phyloP scores from a whole-genome alignment of 2,113 vertebrate species.

The Lynx canadensis region DNA sequence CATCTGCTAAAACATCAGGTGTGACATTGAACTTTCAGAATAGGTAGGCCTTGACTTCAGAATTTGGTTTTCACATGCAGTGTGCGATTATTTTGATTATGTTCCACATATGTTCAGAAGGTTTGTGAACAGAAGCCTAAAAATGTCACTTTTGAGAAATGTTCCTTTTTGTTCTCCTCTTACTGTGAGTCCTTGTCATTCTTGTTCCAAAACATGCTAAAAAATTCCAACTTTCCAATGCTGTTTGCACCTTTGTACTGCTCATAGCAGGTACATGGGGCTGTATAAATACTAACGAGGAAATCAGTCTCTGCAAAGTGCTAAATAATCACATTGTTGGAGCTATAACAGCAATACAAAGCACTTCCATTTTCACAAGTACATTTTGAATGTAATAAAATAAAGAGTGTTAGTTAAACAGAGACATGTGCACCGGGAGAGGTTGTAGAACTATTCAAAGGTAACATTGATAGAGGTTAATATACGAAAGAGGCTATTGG shows the following conservation, averaged over 20 bases:
- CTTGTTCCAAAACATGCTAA: constrained; percentile 70
- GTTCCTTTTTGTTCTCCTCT: constrained; percentile 31
- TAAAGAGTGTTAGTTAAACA: constrained; percentile 86
- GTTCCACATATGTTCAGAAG: constrained; percentile 42
- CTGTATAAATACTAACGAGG: constrained; percentile 73
- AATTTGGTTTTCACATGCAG: constrained; percentile 51
- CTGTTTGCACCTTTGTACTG: constrained; percentile 70
- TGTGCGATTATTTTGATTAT: constrained; percentile 61
- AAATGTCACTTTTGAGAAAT: constrained; percentile 60
- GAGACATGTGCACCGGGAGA: constrained; percentile 84
- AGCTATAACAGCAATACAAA: constrained; percentile 83
- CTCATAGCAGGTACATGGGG: constrained; percentile 69
- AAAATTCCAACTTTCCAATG: constrained; percentile 72
- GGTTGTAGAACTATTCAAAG: constrained; percentile 82
- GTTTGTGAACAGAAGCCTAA: constrained; percentile 62
- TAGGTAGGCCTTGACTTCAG: background rate
- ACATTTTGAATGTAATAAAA: constrained; percentile 86
- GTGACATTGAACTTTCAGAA: background rate
- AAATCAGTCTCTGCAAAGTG: constrained; percentile 81
- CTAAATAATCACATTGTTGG: constrained; percentile 84
- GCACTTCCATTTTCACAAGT: constrained; percentile 86
- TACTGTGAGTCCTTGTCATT: constrained; percentile 14
- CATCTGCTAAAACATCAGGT: constrained; percentile 14
- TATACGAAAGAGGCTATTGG: constrained; percentile 62
- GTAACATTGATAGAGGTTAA: constrained; percentile 76